Evolutionary conservation across 2,888 invertebrate genomes (phyloP).

Genomic region (Linyphia triangularis): DNA sequence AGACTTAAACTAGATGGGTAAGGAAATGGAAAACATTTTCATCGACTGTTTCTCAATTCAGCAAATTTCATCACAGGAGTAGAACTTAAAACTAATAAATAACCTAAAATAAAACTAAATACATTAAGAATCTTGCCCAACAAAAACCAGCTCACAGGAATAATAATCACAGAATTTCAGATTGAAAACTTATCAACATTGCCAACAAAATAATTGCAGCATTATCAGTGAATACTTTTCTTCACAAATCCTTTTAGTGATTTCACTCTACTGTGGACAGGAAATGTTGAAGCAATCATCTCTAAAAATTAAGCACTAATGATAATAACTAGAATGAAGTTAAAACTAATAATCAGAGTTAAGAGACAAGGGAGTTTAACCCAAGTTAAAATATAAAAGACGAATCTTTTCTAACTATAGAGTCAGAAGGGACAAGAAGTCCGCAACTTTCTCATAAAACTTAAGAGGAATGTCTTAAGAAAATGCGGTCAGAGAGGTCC

Average conservation of each 20-base stretch:
- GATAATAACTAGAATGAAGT: not conserved
- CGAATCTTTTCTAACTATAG: too few species aligned
- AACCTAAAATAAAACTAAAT: not conserved
- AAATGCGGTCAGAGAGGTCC: too few species aligned
- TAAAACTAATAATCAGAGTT: not conserved
- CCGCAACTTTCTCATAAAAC: too few species aligned
- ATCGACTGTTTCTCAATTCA: not conserved
- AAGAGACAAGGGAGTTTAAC: too few species aligned
- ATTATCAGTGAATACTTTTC: slow-evolving; percentile 37
- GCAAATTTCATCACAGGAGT: slow-evolving; percentile 40
- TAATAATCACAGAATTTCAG: slow-evolving; percentile 1
- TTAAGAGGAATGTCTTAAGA: too few species aligned
- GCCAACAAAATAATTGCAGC: not conserved
- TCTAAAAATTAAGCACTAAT: not conserved
- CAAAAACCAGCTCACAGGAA: slow-evolving; percentile 10
- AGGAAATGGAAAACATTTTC: slow-evolving; percentile 31
- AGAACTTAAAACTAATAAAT: slow-evolving; percentile 27
- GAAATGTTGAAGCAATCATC: not conserved
- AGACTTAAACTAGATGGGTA: slow-evolving; percentile 66
- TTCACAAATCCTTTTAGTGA: slow-evolving; percentile 3
- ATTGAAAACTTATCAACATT: slow-evolving; percentile 59
- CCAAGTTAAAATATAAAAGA: too few species aligned
- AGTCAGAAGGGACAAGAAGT: too few species aligned
- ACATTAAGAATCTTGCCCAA: not conserved
- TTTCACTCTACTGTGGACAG: slow-evolving; percentile 7